Evolutionary conservation across 2,797 vertebrate species (phyloP).

Genomic region (Heteromormyrus szaboi): DNA sequence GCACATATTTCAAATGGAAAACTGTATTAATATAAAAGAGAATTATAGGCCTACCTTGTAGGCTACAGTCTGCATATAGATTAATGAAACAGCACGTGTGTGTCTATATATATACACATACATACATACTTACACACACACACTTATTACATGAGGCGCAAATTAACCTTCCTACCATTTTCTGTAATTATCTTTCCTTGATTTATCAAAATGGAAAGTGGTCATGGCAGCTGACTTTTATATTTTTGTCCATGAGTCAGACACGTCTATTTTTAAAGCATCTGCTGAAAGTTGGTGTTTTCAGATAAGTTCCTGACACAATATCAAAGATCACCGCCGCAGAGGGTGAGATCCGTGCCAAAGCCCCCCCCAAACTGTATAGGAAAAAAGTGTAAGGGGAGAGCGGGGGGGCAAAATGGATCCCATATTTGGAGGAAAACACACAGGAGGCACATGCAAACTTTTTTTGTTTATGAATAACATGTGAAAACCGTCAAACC

Average conservation of each 20-base stretch:
- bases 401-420: no score
- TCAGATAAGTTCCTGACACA: conserved; percentile 48
- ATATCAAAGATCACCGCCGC: conserved; percentile 45
- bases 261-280: conserved; percentile 45
- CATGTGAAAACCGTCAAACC: conserved; percentile 73
- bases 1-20: neutral
- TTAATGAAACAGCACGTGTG: neutral
- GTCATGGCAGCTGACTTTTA: conserved; percentile 36
- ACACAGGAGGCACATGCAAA: conserved; percentile 55
- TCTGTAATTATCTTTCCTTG: conserved; percentile 29
- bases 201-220: conserved; percentile 31
- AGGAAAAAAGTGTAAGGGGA: conserved; percentile 4
- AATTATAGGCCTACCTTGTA: neutral
- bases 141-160: neutral
- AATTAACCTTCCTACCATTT: conserved; percentile 22
- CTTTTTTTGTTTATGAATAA: conserved; percentile 74
- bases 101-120: neutral
- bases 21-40: neutral
- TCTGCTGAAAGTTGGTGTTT: conserved; percentile 47
- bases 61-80: neutral
- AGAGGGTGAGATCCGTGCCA: conserved; percentile 38
- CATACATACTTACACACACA: neutral
- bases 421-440: conserved; percentile 69
- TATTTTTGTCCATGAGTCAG: conserved; percentile 40
- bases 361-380: conserved; percentile 35